Evolutionary conservation across 1,140 invertebrate species (phyloP).

Genomic region (Drosophila triauraria): DNA sequence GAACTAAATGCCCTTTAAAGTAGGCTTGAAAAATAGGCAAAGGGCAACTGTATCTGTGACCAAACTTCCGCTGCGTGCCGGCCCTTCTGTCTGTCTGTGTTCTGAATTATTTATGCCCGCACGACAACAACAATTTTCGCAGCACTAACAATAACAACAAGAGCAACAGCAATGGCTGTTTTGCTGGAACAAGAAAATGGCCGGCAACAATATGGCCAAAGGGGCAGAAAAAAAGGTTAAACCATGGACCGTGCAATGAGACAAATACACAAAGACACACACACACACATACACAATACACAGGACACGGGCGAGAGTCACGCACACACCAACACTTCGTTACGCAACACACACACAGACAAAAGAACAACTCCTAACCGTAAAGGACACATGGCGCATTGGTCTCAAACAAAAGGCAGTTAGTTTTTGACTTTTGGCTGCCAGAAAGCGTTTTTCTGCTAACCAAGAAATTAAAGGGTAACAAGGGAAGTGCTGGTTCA

Average conservation of each 20-base stretch:
- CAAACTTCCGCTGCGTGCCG: constrained; percentile 16
- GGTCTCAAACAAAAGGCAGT: constrained; percentile 75
- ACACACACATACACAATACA: not conserved
- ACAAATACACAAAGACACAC: constrained; percentile 41
- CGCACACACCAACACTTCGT: constrained; percentile 41
- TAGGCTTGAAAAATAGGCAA: constrained; percentile 34
- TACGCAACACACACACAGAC: constrained; percentile 26
- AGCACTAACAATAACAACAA: constrained; percentile 43
- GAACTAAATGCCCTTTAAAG: constrained; percentile 34
- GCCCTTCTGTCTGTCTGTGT: constrained; percentile 22
- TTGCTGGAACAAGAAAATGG: constrained; percentile 38
- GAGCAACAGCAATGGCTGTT: constrained; percentile 26
- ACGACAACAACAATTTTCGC: constrained; percentile 50
- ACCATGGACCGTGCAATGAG: constrained; percentile 50
- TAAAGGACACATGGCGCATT: constrained; percentile 75
- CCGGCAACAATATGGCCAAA: constrained; percentile 64
- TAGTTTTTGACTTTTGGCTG: constrained; percentile 73
- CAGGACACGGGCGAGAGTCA: constrained; percentile 18
- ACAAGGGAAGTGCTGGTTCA: no score
- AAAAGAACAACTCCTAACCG: constrained; percentile 44
- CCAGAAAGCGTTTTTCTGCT: constrained; percentile 36
- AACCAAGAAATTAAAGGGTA: not conserved
- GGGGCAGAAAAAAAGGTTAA: constrained; percentile 66
- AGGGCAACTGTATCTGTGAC: constrained; percentile 22
- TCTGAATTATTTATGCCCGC: constrained; percentile 72